These are phyloP conservation scores for Amphiprion ocellaris DNA, from an alignment of 2,113 vertebrate species.

Conservation along the genomic window DNA sequence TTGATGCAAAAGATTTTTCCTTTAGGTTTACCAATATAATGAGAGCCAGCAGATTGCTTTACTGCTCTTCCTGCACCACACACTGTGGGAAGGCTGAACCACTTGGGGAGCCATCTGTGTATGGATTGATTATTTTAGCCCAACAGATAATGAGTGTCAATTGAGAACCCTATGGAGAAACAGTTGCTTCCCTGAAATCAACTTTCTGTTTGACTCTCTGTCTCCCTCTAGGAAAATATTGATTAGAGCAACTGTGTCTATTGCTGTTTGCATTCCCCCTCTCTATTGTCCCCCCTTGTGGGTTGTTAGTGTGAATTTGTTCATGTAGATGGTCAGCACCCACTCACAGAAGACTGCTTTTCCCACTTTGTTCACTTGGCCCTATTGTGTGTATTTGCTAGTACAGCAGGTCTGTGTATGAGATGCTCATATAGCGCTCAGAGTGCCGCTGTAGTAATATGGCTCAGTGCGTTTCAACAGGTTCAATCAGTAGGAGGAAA, in stretches of 20 bases:
- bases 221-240: constrained; percentile 64
- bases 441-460: neutral
- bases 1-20: neutral
- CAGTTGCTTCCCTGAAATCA: constrained; percentile 51
- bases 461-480: neutral
- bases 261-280: constrained; percentile 10
- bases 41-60: neutral
- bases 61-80: constrained; percentile 7
- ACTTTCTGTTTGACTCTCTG: constrained; percentile 45
- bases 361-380: neutral
- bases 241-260: constrained; percentile 48
- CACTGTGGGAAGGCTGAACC: constrained; percentile 10
- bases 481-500: constrained; percentile 6
- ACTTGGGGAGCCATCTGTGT: constrained; percentile 35
- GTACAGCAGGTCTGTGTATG: neutral
- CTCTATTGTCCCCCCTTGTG: constrained; percentile 3
- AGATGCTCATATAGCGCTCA: neutral
- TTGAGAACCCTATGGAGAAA: constrained; percentile 37
- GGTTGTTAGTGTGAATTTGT: constrained; percentile 32
- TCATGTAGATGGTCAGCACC: neutral
- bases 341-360: constrained; percentile 4
- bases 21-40: neutral
- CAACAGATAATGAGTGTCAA: constrained; percentile 44
- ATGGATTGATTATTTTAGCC: constrained; percentile 47
- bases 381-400: neutral